Evolutionary conservation across 2,888 invertebrate species (phyloP).

Genomic region (Seira ritae): DNA sequence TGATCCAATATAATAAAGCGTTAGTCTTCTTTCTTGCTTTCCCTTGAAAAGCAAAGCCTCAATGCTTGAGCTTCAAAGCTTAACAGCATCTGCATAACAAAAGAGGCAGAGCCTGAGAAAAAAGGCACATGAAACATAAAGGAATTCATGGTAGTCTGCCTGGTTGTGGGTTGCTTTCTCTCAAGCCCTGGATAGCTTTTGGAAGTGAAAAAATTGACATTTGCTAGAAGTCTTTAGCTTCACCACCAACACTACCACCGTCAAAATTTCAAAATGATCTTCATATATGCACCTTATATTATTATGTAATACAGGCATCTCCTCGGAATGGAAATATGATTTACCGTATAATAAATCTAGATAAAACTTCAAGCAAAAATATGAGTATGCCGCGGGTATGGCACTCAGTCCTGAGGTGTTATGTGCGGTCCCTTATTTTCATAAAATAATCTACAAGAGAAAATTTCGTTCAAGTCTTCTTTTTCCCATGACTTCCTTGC

Average conservation of each 20-base stretch:
- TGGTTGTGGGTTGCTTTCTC: background rate
- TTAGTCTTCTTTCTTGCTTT: background rate
- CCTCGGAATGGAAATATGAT: background rate
- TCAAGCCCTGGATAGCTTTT: background rate
- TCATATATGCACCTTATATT: too few species aligned
- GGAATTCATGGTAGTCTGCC: constrained; percentile 9
- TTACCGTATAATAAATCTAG: constrained; percentile 14
- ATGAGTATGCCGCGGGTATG: background rate
- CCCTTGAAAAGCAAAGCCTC: background rate
- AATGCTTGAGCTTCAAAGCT: background rate
- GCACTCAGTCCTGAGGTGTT: background rate
- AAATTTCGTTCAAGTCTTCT: background rate
- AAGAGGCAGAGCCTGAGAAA: constrained; percentile 19
- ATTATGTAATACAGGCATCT: background rate
- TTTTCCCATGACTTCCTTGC: constrained; percentile 4
- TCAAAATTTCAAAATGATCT: too few species aligned
- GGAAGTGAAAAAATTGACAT: constrained; percentile 45
- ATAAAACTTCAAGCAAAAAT: background rate
- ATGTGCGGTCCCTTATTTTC: background rate
- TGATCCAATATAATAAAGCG: background rate
- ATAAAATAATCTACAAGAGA: background rate
- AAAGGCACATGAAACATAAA: constrained; percentile 6
- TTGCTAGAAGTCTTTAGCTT: constrained; percentile 30
- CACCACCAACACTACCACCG: background rate
- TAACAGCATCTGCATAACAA: constrained; percentile 53